Base-by-base conservation (phyloP, 2,888 invertebrate genomes). In the Lepeophtheirus nordmannii region DNA sequence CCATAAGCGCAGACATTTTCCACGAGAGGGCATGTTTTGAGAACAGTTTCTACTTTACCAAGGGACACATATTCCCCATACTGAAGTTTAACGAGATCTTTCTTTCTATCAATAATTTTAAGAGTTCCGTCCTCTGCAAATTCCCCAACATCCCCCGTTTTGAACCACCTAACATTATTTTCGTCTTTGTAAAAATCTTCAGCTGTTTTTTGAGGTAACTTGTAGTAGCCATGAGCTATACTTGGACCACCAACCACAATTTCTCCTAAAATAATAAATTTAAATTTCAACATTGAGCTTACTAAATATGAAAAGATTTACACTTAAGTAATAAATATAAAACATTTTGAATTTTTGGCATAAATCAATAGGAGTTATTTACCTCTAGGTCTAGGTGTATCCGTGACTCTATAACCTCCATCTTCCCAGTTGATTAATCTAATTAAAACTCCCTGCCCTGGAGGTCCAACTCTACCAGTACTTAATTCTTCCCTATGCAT, bases 1-100 rank as follows among this genome's bases (percentile, higher is more conserved):
- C 93, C 98, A 77, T 92, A 92, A 62, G 97, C 89, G 76, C 97
- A 98, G 75, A 97, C 87, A 78, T 97, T 97, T 76, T 98, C 97
- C 64, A 98, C 87, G 40, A 93, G 77, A 10, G 93, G 86, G 72
- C 89, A 91, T 11, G 94, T 68, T 64, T 70, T 70, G 20, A 70
- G 63, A 38, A 68, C 69, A 10, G 70, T 60, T 61, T 70, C 70
- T n/a, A 70, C 70, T 57, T 70, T 70, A 69, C 93, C 94, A 61
- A 98, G 81, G 0, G 96, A 96, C 22, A 98, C 90, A 77, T 98
- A 98, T 78, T 98, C 98, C 69, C 98, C 98, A 38, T 90, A 87
- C 77, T 97, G 94, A 65, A 98, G 81, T 77, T 98, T 98, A 53
- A 98, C 93, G 71, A 98, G 81, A 79, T 98, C 98, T 79, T 98